Percentiles rank a stretch among this genome's conserved stretches.
These are phyloP conservation scores for Diabrotica balteata DNA, from an alignment of 2,888 invertebrate species.

Conservation along the genomic window DNA sequence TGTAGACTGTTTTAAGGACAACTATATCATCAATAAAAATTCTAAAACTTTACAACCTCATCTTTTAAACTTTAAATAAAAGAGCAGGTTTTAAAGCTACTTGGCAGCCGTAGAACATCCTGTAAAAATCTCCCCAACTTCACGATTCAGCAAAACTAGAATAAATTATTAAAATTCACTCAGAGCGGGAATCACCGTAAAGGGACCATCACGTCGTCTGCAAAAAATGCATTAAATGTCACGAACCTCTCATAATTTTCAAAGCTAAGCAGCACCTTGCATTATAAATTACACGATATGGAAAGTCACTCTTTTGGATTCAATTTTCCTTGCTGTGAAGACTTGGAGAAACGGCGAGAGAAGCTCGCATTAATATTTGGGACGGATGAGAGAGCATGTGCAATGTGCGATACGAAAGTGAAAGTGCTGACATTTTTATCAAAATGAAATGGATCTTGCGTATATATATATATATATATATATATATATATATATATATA, in stretches of 20 bases:
- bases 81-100: background rate
- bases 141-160: constrained; percentile 22
- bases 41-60: too few relatives aligned
- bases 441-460: too few relatives aligned
- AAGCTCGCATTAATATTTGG: background rate
- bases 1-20: too few relatives aligned
- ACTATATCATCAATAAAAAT: too few relatives aligned
- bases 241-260: constrained; percentile 36
- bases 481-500: too few relatives aligned
- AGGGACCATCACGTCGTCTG: constrained; percentile 23
- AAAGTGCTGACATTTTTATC: too few relatives aligned
- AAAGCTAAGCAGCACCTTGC: constrained; percentile 29
- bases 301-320: constrained; percentile 20
- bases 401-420: too few relatives aligned
- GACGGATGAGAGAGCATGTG: background rate
- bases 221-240: constrained; percentile 37
- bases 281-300: constrained; percentile 32
- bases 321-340: constrained; percentile 22
- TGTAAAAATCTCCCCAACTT: constrained; percentile 12
- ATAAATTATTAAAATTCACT: constrained; percentile 35
- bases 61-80: too few relatives aligned
- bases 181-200: constrained; percentile 29
- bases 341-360: background rate
- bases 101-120: background rate
- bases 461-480: too few relatives aligned